Evolutionary conservation across 2,888 invertebrate species (phyloP), one percentile per base, ranked within the genome.

Genomic region (Caenorhabditis virilis): DNA sequence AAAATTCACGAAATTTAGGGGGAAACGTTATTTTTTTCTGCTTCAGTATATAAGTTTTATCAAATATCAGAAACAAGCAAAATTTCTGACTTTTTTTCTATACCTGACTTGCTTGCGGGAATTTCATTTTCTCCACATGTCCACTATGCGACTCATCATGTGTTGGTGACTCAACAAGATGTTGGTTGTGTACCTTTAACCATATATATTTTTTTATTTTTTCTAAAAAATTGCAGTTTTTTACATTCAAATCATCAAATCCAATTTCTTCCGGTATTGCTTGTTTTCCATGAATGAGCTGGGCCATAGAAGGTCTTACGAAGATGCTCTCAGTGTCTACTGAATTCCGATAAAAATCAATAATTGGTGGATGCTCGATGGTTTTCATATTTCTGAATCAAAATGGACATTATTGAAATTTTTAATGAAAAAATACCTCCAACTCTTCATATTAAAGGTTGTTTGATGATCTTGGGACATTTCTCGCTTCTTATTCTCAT

Each of bases 291-390:
- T 78, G 71, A 26, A 80, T 74, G 11, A 81, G 54, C 43, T 81
- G 77, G 16, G 77, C 64, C 81, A 81, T 81, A 22, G 81, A 78
- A 13, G 81, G 81, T n/a, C 81, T 62, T 3, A 62, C 63, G 33
- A 47, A 49, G 16, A 64, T 51, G 3, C 53, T 60, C 15, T 67
- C 68, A 13, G 64, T 69, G 26, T 76, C 77, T 2, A 72, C 71
- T 0, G 81, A 78, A 72, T 86, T 85, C 11, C 86, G 80, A 69
- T 87, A 87, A 76, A 87, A 85, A 62, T 87, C 87, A 30, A 84
- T 83, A 39, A 85, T 81, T 2, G 87, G 87, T 5, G 87, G 82
- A 49, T 77, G 77, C 23, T 82, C 82, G 20, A 82, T 65, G 9
- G 82, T 78, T 53, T 77, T 66, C 73, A 76, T 74, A 52, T 77